Percentiles rank a stretch among this genome's conserved stretches.
Conservation (phyloP, 2,797 vertebrate genomes). For the Acanthopagrus latus region DNA sequence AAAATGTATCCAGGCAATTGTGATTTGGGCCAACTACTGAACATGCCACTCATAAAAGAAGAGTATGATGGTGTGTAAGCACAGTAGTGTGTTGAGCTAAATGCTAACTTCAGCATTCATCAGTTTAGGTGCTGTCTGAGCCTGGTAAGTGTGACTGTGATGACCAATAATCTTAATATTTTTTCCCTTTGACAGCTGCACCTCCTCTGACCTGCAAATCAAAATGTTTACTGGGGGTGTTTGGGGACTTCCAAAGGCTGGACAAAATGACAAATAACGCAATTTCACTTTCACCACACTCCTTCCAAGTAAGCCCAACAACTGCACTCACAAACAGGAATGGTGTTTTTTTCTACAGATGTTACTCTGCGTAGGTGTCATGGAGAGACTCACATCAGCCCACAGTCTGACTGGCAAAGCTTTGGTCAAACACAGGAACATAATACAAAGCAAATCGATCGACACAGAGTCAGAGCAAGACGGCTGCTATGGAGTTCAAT, state of each 20-base stretch:
- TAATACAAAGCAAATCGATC: not conserved
- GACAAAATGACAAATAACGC: not conserved
- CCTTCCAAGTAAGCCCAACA: not conserved
- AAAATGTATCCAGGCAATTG: not conserved
- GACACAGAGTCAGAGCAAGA: not conserved
- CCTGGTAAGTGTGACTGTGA: not conserved
- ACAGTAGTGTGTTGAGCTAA: not conserved
- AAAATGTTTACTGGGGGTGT: not conserved
- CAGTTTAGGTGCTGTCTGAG: not conserved
- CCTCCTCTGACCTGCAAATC: not conserved
- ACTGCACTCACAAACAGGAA: not conserved
- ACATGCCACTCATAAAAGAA: no score
- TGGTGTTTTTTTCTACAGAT: not conserved
- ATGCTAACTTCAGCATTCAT: no score
- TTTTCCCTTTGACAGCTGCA: not conserved
- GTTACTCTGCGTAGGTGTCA: not conserved
- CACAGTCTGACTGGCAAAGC: not conserved
- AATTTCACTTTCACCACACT: slow-evolving; percentile 26
- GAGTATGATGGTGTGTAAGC: no score
- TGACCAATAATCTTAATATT: no score
- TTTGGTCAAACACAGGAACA: not conserved
- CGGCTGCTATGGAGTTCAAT: not conserved
- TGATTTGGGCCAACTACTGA: not conserved
- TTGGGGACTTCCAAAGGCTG: slow-evolving; percentile 19
- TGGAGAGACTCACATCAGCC: not conserved